Evolutionary conservation across 2,113 vertebrate species (phyloP).

Genomic region (Coryphaenoides rupestris): DNA sequence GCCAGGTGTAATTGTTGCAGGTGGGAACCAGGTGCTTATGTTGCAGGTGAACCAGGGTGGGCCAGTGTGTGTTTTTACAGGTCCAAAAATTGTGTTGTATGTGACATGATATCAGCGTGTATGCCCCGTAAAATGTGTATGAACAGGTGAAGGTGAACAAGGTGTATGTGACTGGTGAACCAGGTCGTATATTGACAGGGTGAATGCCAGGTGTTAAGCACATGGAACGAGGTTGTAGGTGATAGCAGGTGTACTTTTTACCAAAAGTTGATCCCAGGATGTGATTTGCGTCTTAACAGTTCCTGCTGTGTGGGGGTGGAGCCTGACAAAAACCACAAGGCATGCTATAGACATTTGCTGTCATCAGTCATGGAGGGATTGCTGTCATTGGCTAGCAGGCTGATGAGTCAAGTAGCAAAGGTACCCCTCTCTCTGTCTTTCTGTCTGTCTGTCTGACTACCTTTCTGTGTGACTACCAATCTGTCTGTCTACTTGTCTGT

Average conservation of each 20-base stretch:
- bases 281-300: conserved; percentile 21
- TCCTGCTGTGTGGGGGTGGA: conserved; percentile 56
- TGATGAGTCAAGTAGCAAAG: conserved; percentile 41
- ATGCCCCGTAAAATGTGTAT: too few species aligned
- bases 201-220: too few species aligned
- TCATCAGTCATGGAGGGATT: conserved; percentile 51
- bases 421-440: background rate
- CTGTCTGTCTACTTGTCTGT: conserved; percentile 2
- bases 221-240: too few species aligned
- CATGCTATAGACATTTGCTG: conserved; percentile 52
- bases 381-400: conserved; percentile 51
- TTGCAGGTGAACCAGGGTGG: too few species aligned
- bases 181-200: too few species aligned
- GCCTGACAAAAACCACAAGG: conserved; percentile 2
- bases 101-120: too few species aligned
- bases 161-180: too few species aligned
- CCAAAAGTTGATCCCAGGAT: background rate
- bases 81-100: background rate
- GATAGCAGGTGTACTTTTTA: too few species aligned
- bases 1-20: too few species aligned
- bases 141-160: too few species aligned
- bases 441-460: too few species aligned
- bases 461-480: background rate
- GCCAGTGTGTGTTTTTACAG: background rate
- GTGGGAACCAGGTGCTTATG: too few species aligned